phyloP scores from a whole-genome alignment of 2,888 invertebrate species.

The Scaptomyza polygonia region DNA sequence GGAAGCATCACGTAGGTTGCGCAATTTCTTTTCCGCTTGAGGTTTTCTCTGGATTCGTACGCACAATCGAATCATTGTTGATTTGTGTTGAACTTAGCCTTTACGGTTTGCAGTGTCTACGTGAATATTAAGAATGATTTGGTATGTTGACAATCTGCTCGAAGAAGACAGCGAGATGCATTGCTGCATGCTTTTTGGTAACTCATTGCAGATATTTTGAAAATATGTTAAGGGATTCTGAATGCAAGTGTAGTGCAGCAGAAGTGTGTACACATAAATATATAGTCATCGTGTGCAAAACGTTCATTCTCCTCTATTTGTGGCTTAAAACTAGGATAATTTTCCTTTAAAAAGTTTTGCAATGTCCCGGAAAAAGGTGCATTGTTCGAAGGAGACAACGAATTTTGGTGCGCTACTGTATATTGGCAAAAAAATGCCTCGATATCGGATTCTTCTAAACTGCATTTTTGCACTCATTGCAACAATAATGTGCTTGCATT shows the following conservation, averaged over 20 bases:
- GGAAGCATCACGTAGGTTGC: neutral
- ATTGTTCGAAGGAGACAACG: neutral
- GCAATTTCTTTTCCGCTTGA: neutral
- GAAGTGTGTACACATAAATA: slow-evolving; percentile 80
- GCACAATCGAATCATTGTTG: slow-evolving; percentile 5
- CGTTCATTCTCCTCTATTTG: slow-evolving; percentile 66
- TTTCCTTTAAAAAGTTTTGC: slow-evolving; percentile 74
- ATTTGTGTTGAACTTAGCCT: neutral
- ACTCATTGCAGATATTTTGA: slow-evolving; percentile 79
- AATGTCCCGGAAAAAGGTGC: slow-evolving; percentile 16
- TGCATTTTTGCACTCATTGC: slow-evolving; percentile 79
- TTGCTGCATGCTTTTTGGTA: slow-evolving; percentile 73
- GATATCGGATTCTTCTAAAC: slow-evolving; percentile 80
- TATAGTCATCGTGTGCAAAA: slow-evolving; percentile 75
- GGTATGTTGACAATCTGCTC: slow-evolving; percentile 63
- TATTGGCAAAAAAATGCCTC: slow-evolving; percentile 76
- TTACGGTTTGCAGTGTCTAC: neutral
- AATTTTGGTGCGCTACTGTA: slow-evolving; percentile 19
- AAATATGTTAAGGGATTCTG: slow-evolving; percentile 73
- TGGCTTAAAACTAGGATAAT: slow-evolving; percentile 77
- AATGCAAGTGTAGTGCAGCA: slow-evolving; percentile 83
- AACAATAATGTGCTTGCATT: slow-evolving; percentile 65
- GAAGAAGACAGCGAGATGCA: slow-evolving; percentile 78
- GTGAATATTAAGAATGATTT: slow-evolving; percentile 65
- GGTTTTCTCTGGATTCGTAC: neutral